Evolutionary conservation across 2,888 invertebrate species (phyloP).

Genomic region (Scrobipalpa atriplicella): DNA sequence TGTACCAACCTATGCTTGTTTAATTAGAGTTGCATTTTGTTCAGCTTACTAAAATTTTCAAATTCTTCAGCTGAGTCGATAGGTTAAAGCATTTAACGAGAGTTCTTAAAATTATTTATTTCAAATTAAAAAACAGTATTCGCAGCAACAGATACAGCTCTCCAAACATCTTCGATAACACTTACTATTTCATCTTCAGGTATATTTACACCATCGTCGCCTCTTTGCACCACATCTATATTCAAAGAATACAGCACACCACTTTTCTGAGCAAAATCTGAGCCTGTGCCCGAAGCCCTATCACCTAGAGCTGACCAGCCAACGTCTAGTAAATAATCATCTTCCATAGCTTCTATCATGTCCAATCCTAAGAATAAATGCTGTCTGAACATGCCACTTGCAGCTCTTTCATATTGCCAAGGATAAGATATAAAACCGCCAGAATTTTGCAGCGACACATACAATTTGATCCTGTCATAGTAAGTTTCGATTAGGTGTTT

Average conservation of each 20-base stretch:
- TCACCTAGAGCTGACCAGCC: constrained; percentile 58
- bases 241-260: constrained; percentile 58
- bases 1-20: too few species aligned
- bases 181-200: constrained; percentile 54
- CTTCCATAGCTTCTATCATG: constrained; percentile 53
- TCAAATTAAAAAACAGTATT: constrained; percentile 28
- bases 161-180: constrained; percentile 63
- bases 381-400: constrained; percentile 64
- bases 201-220: constrained; percentile 53
- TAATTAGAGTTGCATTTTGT: too few species aligned
- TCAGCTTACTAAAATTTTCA: too few species aligned
- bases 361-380: constrained; percentile 58
- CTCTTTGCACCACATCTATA: constrained; percentile 57
- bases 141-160: constrained; percentile 55
- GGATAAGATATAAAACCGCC: constrained; percentile 86
- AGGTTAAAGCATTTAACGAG: not conserved
- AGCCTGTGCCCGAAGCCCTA: constrained; percentile 65
- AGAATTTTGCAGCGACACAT: constrained; percentile 89
- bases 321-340: constrained; percentile 52
- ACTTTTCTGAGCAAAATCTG: constrained; percentile 57
- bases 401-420: constrained; percentile 84
- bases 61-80: too few species aligned
- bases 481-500: constrained; percentile 79
- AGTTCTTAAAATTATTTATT: not conserved
- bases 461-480: constrained; percentile 79